phyloP scores from a whole-genome alignment of 2,888 invertebrate species.

The Adela reaumurella region DNA sequence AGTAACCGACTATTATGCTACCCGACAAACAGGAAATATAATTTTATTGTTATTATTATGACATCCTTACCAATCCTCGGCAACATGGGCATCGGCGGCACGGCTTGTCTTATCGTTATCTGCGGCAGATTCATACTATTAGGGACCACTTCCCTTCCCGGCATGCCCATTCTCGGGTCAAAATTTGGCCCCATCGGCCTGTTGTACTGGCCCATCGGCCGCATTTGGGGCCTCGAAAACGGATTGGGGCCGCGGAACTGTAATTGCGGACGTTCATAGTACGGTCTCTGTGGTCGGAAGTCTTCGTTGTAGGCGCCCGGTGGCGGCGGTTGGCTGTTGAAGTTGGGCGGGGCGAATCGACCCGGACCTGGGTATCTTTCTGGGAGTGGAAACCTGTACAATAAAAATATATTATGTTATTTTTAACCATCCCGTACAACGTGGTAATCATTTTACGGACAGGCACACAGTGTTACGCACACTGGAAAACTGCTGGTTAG shows the following conservation, averaged over 20 bases:
- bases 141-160: constrained; percentile 25
- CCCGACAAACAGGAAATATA: too few species aligned
- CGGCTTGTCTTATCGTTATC: constrained; percentile 30
- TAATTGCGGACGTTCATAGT: constrained; percentile 18
- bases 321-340: constrained; percentile 15
- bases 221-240: constrained; percentile 16
- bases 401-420: too few species aligned
- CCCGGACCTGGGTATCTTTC: background rate
- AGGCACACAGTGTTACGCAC: too few species aligned
- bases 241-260: background rate
- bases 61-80: too few species aligned
- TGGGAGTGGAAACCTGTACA: too few species aligned
- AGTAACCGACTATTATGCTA: too few species aligned
- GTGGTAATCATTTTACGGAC: too few species aligned
- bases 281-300: constrained; percentile 16
- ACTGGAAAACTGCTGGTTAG: too few species aligned
- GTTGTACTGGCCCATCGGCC: background rate
- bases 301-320: constrained; percentile 17
- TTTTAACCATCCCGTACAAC: too few species aligned
- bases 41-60: too few species aligned
- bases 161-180: background rate
- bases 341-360: constrained; percentile 7
- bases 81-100: constrained; percentile 13
- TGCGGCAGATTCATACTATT: constrained; percentile 26
- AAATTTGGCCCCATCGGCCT: constrained; percentile 1